Base-by-base conservation (phyloP, 2,888 invertebrate species). In the Tryphoninae sp. region DNA sequence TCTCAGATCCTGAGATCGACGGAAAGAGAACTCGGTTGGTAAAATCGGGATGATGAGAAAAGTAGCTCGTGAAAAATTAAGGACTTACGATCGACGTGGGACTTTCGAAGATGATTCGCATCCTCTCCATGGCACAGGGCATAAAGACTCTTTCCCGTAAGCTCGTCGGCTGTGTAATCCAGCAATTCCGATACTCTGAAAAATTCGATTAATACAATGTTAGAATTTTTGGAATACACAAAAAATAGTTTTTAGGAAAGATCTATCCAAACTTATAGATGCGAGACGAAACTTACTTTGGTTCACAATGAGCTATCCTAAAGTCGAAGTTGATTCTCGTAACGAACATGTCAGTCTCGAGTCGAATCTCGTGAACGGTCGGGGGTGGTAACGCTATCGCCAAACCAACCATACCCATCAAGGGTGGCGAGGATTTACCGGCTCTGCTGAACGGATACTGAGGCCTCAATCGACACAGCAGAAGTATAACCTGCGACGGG, bases 371-470 rank as follows among this genome's bases (percentile, higher is more conserved):
- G 91, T 99, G 98, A 85, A 99, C 98, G 84, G 98, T 98, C 11
- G 99, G 98, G 11, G 99, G 98, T 62, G 99, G 99, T 86, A 99
- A 93, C 9, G 98, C 99, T 87, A 99, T 98, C 86, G 98, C 99
- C 88, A 99, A 92, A 3, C 97, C 98, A 78, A 98, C 98, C 96
- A 98, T 96, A 26, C 98, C 98, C 87, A 99, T 93, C 42, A 98
- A 93, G 7, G 97, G 96, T 13, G 97, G 97, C 71, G 97, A 96
- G 0, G 96, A 95, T 92, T 98, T 98, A 89, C 98, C 95, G 86
- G 96, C 96, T 92, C 98, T 96, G 11, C 97, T 97, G 93, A 97
- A 98, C 81, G 97, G 96, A 92, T 97, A 97, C 93, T 98, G 98
- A 19, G 98, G 97, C 91, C 98, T 95, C 86, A 98, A 94, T 89